Evolutionary conservation across 2,113 vertebrate species (phyloP).

Genomic region (Nibea albiflora): DNA sequence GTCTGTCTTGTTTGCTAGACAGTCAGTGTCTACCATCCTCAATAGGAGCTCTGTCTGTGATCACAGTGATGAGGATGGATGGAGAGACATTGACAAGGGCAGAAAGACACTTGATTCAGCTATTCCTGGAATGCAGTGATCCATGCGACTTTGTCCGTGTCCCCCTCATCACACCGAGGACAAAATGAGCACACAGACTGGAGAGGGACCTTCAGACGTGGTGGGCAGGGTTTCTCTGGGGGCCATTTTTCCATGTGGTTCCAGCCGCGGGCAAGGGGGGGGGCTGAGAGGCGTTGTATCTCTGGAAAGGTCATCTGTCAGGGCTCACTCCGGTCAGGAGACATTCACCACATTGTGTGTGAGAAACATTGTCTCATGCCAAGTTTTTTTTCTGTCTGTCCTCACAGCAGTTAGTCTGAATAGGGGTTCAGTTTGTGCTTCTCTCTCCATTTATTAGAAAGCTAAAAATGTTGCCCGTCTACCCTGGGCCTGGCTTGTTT

Average conservation of each 20-base stretch:
- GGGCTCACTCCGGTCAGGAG: constrained; percentile 57
- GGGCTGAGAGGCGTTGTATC: constrained; percentile 38
- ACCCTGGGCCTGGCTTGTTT: constrained; percentile 61
- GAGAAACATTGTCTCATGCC: constrained; percentile 72
- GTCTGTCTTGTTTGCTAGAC: constrained; percentile 51
- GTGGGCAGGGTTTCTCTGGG: constrained; percentile 17
- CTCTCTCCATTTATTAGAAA: constrained; percentile 72
- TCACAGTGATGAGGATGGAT: constrained; percentile 32
- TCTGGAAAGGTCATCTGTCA: constrained; percentile 67
- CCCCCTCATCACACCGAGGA: constrained; percentile 62
- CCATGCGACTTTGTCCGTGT: constrained; percentile 54
- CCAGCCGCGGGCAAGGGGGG: constrained; percentile 22
- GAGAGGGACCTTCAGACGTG: constrained; percentile 37
- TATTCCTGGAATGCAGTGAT: constrained; percentile 72
- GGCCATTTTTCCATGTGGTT: constrained; percentile 42
- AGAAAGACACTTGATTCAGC: constrained; percentile 58
- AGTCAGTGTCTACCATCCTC: constrained; percentile 47
- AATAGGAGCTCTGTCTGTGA: constrained; percentile 70
- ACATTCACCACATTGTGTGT: constrained; percentile 74
- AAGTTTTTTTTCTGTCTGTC: constrained; percentile 51
- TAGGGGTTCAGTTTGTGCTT: constrained; percentile 70
- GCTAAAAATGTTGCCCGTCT: constrained; percentile 71
- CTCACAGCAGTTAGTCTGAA: constrained; percentile 62
- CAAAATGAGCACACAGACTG: constrained; percentile 57
- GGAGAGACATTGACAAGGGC: constrained; percentile 41